These are phyloP conservation scores for Pelagia noctiluca DNA, from an alignment of 30 jellyfish, hydroid and myxozoan genomes.

Conservation along the genomic window DNA sequence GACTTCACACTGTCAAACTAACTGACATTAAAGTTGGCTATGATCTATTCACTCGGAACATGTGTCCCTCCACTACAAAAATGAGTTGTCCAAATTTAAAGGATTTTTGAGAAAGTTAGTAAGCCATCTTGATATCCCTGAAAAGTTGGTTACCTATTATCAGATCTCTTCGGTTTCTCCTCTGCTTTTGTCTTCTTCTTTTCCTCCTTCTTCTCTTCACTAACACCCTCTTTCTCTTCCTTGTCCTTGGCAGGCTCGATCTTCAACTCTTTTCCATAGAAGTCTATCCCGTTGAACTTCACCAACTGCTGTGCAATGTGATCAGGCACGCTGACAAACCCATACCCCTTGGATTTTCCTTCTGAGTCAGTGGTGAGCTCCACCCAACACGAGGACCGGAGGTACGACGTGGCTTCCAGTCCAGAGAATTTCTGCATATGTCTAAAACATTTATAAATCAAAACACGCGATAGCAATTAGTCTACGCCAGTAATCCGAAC, in stretches of 20 bases:
- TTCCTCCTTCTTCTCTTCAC: constrained; percentile 74
- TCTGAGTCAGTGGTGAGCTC: constrained; percentile 82
- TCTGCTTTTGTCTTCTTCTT: constrained; percentile 63
- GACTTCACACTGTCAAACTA: too few species aligned
- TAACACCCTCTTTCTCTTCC: constrained; percentile 78
- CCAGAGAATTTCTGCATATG: too few species aligned
- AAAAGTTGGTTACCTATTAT: too few species aligned
- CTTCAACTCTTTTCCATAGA: constrained; percentile 82
- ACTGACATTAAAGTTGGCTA: too few species aligned
- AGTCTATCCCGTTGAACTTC: constrained; percentile 92
- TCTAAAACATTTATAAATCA: too few species aligned
- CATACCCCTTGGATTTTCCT: constrained; percentile 85
- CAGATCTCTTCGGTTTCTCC: constrained; percentile 54
- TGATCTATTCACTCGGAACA: too few species aligned
- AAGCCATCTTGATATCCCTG: too few species aligned
- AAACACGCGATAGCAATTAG: too few species aligned
- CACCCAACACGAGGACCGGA: constrained; percentile 87
- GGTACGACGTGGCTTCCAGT: constrained; percentile 87
- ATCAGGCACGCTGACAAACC: constrained; percentile 94
- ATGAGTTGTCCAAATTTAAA: too few species aligned
- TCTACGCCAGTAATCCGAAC: too few species aligned
- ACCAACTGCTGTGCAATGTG: constrained; percentile 90
- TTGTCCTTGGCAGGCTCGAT: constrained; percentile 90
- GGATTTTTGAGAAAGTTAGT: too few species aligned
- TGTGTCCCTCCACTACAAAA: too few species aligned